Evolutionary conservation across 1,140 invertebrate species (phyloP), one percentile per base, ranked within the genome.

Genomic region (Drosophila lacteicornis): DNA sequence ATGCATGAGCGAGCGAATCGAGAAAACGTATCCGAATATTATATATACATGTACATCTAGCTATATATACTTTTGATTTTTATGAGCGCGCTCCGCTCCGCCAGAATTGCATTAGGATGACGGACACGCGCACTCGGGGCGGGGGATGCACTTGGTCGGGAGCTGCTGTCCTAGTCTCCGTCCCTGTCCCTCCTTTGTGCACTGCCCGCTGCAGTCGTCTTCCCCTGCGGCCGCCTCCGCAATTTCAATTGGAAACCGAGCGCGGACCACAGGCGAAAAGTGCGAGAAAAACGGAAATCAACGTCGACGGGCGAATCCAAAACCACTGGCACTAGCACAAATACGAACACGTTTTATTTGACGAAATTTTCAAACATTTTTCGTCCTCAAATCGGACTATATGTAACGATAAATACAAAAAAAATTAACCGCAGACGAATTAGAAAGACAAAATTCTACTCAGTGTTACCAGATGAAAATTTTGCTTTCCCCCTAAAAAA

Each of bases 1-100:
- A 65, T 45, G 43, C 49, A 50, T 19, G 43, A 17, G 59, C 55
- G 77, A 76, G 59, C 75, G 43, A 63, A 69, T 68, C 55, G 62
- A 58, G 74, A 86, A 80, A 79, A 76, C 67, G 63, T 80, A 77
- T 70, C 71, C 67, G 77, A 79, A 77, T 76, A 71, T 73, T 73
- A 60, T 74, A 73, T 59, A 69, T 58, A 73, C 68, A 73, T 43
- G 30, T 60, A 73, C 70, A 43, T 59, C 19, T 60, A 50, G 27
- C 53, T 61, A 61, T 61, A 45, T 74, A 73, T 60, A 74, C 70
- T 73, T 73, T 60, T 74, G 30, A 73, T 73, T 71, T 42, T 59
- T 33, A 59, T 73, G 67, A 58, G 43, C 67, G 68, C 69, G 45
- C 53, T 50, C 30, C 30, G 45, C 36, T 73, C 38, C 22, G 45